Conservation (phyloP, 2,797 vertebrate species). For the Malacoraja senta region DNA sequence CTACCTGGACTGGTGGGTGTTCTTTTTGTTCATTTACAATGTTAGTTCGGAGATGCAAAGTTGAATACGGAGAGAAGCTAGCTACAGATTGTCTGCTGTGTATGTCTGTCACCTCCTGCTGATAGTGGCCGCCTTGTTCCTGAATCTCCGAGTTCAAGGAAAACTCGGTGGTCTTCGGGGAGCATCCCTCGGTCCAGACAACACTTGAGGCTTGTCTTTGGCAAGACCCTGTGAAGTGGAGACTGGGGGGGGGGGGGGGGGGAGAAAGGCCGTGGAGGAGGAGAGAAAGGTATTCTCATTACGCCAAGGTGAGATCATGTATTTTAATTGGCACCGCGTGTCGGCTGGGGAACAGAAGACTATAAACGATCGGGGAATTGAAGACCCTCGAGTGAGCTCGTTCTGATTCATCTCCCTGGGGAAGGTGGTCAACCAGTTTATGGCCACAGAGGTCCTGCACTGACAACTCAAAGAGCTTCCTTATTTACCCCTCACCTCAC, state of each 20-base stretch:
- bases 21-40: neutral
- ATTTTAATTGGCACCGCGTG: conserved; percentile 45
- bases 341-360: conserved; percentile 37
- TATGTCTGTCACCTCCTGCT: neutral
- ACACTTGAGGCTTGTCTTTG: conserved; percentile 1
- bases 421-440: neutral
- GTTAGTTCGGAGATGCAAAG: neutral
- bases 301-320: conserved; percentile 45
- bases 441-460: neutral
- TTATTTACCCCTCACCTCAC: too few species aligned
- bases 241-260: neutral
- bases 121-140: conserved; percentile 33
- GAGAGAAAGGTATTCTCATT: conserved; percentile 37
- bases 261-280: neutral
- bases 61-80: neutral
- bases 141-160: neutral
- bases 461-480: neutral
- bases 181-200: neutral
- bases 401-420: conserved; percentile 40
- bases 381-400: conserved; percentile 39
- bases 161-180: conserved; percentile 7
- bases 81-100: neutral
- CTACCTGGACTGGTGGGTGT: neutral
- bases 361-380: conserved; percentile 40
- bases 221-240: conserved; percentile 32